Base-by-base conservation (phyloP, 92 coral and sea anemone species). In the Phenganax stokvisi region DNA sequence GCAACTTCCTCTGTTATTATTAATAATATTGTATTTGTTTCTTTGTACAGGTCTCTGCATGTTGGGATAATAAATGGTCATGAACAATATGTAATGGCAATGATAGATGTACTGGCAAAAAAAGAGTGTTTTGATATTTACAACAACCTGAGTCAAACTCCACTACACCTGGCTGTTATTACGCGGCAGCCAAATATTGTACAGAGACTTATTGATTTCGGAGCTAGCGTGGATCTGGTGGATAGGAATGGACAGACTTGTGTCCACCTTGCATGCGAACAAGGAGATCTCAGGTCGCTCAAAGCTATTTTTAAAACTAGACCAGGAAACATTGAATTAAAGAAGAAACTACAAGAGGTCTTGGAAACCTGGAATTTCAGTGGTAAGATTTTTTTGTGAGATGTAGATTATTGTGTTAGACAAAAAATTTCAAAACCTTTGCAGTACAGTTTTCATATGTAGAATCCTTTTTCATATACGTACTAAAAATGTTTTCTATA, bases 191-290 rank as follows among this genome's bases (percentile, higher is more conserved):
- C 93, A 10, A 71, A 83, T 12, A 80, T 92, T 44, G 86, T 91
- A 51, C 88, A 86, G 12, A 63, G 85, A 16, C 82, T 93, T 16
- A 82, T 93, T 0, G 89, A 77, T 12, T 82, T 80, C 3, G 98
- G 97, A 20, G 98, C 92, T 47, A 67, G 65, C 60, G 81, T 89
- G 9, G 92, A 93, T 76, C 66, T 87, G 51, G 89, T 87, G 0
- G 98, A 93, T 72, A 90, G 98, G 30, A 81, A 88, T 80, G 98
- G 98, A 10, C 89, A 90, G 84, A 93, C 93, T 5, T 89, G 97
- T 17, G 84, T 93, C 25, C 98, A 93, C 79, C 87, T 93, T 44
- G 98, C 98, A 6, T 88, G 94, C 69, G 94, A 93, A 66, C 59
- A 85, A 12, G 97, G 97, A 12, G 93, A 89, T 70, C 58, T 87